Percentiles rank a stretch among this genome's conserved stretches.
phyloP scores from a whole-genome alignment of 2,888 invertebrate species.

The Eurytoma californica region DNA sequence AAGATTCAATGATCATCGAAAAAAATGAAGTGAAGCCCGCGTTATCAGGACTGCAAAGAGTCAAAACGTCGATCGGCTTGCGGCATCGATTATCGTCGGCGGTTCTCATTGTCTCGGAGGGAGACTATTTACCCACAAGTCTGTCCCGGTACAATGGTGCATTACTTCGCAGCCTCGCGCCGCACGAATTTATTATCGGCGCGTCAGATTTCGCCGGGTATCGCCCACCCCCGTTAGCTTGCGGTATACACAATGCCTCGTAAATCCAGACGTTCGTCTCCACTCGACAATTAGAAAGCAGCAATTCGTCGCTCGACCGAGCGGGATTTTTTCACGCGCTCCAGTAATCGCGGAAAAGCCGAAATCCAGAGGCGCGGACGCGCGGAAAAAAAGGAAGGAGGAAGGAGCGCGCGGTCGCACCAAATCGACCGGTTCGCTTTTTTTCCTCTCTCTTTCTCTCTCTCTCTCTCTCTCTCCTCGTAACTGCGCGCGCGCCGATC shows the following conservation, averaged over 20 bases:
- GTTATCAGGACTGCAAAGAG: conserved; percentile 24
- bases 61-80: not conserved
- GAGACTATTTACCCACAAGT: conserved; percentile 28
- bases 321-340: no score
- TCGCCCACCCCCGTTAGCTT: no score
- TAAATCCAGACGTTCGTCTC: not conserved
- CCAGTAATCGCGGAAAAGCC: no score
- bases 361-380: no score
- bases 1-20: conserved; percentile 2
- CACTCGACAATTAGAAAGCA: conserved; percentile 1
- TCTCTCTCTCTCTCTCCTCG: no score
- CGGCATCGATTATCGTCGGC: conserved; percentile 35
- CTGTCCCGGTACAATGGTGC: conserved; percentile 47
- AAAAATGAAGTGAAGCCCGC: not conserved
- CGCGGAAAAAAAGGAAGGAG: no score
- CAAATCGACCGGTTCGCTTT: no score
- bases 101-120: conserved; percentile 45
- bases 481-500: no score
- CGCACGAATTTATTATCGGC: conserved; percentile 32
- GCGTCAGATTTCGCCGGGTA: conserved; percentile 30
- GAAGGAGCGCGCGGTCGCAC: no score
- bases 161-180: conserved; percentile 21
- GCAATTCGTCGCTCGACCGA: no score
- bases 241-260: no score
- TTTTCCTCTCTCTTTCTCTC: no score